Evolutionary conservation across 2,113 vertebrate species (phyloP).

Genomic region (Formicarius rufipectus): DNA sequence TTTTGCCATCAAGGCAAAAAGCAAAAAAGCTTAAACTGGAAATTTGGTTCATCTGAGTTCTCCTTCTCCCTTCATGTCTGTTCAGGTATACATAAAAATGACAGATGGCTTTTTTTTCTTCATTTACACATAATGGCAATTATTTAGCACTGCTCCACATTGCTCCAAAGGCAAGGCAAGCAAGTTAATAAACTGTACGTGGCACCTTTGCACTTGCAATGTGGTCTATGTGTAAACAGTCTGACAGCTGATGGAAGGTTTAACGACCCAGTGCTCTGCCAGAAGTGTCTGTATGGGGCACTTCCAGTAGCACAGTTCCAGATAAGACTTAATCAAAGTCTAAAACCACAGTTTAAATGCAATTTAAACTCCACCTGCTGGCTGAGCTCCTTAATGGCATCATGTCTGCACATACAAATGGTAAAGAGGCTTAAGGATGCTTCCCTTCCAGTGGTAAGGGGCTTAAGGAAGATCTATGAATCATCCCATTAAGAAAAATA

Average conservation of each 20-base stretch:
- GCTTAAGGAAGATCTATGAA: background rate
- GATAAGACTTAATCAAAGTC: background rate
- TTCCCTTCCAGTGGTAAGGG: background rate
- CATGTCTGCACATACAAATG: background rate
- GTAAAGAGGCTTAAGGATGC: background rate
- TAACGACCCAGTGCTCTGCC: rapidly evolving
- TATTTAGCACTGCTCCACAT: background rate
- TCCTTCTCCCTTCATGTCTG: background rate
- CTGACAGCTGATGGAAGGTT: background rate
- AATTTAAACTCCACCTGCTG: slow-evolving; percentile 67
- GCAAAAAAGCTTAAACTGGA: background rate
- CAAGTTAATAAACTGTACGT: background rate
- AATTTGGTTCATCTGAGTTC: background rate
- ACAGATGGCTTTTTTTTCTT: background rate
- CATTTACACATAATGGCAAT: background rate
- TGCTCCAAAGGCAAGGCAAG: background rate
- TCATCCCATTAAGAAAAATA: background rate
- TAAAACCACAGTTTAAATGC: background rate
- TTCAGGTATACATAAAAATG: background rate
- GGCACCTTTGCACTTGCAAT: background rate
- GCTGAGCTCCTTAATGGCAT: slow-evolving; percentile 40
- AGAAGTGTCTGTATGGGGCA: background rate
- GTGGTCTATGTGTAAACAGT: background rate
- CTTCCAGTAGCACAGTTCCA: background rate
- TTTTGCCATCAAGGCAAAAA: background rate